phyloP scores from a whole-genome alignment of 2,888 invertebrate species.

The Kryphioiulus occultus region DNA sequence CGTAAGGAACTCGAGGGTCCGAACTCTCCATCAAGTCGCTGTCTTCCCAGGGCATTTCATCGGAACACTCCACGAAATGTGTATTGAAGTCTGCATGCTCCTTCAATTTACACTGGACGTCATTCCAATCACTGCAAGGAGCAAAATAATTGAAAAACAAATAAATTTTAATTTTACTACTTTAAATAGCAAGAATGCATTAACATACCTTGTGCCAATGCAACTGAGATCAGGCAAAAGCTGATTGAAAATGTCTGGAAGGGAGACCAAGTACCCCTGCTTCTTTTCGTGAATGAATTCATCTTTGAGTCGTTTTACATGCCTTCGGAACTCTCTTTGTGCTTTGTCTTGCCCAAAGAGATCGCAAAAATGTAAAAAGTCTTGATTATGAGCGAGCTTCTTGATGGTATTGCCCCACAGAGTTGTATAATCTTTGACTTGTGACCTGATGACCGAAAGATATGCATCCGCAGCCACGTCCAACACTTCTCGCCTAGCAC shows the following conservation, averaged over 20 bases:
- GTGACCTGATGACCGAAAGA: slow-evolving; percentile 82
- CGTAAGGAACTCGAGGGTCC: slow-evolving; percentile 86
- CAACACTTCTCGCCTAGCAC: slow-evolving; percentile 83
- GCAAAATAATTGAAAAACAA: slow-evolving; percentile 42
- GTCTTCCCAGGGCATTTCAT: slow-evolving; percentile 79
- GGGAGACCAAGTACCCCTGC: slow-evolving; percentile 77
- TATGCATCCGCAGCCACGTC: slow-evolving; percentile 92
- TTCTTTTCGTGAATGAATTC: slow-evolving; percentile 79
- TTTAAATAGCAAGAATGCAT: not conserved
- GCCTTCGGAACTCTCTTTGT: slow-evolving; percentile 77
- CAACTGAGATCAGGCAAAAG: slow-evolving; percentile 79
- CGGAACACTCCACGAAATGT: slow-evolving; percentile 87
- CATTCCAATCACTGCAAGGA: slow-evolving; percentile 82
- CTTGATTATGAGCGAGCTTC: slow-evolving; percentile 84
- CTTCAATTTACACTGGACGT: slow-evolving; percentile 83
- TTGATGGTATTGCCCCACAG: slow-evolving; percentile 87
- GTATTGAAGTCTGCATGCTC: slow-evolving; percentile 92
- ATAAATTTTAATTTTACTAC: slow-evolving; percentile 32
- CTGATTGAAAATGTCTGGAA: slow-evolving; percentile 78
- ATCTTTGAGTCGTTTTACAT: slow-evolving; percentile 81
- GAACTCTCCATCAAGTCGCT: slow-evolving; percentile 71
- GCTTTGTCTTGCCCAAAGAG: slow-evolving; percentile 87
- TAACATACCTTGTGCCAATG: slow-evolving; percentile 69
- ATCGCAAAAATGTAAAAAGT: slow-evolving; percentile 86
- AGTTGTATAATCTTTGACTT: slow-evolving; percentile 72